Percentiles rank a stretch among this genome's conserved stretches.
These are phyloP conservation scores for Cryptophagus acutangulus DNA, from an alignment of 2,888 invertebrate genomes.

Conservation along the genomic window DNA sequence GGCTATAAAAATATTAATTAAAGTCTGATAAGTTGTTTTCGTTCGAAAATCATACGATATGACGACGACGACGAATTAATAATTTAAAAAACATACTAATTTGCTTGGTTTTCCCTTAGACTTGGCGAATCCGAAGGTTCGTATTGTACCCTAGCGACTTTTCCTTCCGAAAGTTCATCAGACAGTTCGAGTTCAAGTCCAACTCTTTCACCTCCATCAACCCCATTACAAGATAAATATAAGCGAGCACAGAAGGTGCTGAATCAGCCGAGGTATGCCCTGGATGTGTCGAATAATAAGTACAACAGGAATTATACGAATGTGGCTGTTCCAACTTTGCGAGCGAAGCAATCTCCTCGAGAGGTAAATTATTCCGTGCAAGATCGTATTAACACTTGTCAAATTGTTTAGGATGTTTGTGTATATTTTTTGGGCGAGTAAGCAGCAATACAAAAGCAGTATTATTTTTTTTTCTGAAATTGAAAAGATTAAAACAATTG, in stretches of 20 bases:
- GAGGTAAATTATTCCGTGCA: slow-evolving; percentile 35
- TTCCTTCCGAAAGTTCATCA: slow-evolving; percentile 40
- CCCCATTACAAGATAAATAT: slow-evolving; percentile 39
- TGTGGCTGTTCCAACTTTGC: slow-evolving; percentile 34
- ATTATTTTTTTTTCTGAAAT: background rate
- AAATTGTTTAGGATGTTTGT: background rate
- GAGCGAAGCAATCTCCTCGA: slow-evolving; percentile 41
- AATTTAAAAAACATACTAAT: background rate
- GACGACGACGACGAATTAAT: too few species aligned
- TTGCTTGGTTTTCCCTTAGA: slow-evolving; percentile 36
- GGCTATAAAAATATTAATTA: too few species aligned
- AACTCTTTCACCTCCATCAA: slow-evolving; percentile 33
- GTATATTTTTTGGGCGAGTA: background rate
- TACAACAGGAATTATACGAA: slow-evolving; percentile 32
- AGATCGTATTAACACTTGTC: too few species aligned
- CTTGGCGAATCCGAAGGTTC: slow-evolving; percentile 60
- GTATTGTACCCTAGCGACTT: slow-evolving; percentile 58
- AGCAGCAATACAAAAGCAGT: background rate
- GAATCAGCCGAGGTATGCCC: slow-evolving; percentile 14
- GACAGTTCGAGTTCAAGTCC: slow-evolving; percentile 28
- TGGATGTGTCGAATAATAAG: slow-evolving; percentile 32
- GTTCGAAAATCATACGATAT: too few species aligned
- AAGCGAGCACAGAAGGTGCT: slow-evolving; percentile 25
- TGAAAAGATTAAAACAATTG: background rate
- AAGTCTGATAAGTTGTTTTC: too few species aligned